Evolutionary conservation across 2,888 invertebrate genomes (phyloP).

Genomic region (Dynastes grantii): DNA sequence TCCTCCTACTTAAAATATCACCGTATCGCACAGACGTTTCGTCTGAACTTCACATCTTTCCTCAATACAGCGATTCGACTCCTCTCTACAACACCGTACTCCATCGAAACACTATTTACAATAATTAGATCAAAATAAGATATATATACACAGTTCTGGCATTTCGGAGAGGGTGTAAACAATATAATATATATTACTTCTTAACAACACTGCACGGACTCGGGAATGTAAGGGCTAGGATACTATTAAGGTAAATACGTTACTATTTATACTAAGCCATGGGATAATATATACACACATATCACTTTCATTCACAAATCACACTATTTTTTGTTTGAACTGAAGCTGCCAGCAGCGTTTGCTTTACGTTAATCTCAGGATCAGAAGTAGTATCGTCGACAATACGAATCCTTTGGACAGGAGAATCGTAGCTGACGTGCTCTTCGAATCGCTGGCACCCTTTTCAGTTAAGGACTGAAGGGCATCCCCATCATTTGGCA

Average conservation of each 20-base stretch:
- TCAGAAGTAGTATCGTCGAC: slow-evolving; percentile 53
- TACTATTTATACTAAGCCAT: slow-evolving; percentile 55
- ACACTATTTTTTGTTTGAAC: slow-evolving; percentile 52
- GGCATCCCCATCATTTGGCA: slow-evolving; percentile 67
- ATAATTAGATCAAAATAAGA: slow-evolving; percentile 37
- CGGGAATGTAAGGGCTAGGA: slow-evolving; percentile 50
- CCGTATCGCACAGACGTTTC: slow-evolving; percentile 52
- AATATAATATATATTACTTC: slow-evolving; percentile 37
- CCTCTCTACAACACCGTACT: slow-evolving; percentile 6
- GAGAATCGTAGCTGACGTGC: slow-evolving; percentile 43
- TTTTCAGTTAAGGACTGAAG: slow-evolving; percentile 68
- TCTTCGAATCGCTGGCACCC: slow-evolving; percentile 54
- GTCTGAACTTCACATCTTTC: background rate
- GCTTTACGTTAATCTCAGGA: slow-evolving; percentile 58
- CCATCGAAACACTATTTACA: slow-evolving; percentile 57
- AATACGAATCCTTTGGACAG: slow-evolving; percentile 35
- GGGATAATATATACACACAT: slow-evolving; percentile 58
- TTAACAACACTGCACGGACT: slow-evolving; percentile 51
- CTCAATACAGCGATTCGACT: slow-evolving; percentile 3
- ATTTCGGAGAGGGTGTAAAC: slow-evolving; percentile 50
- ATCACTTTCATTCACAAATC: slow-evolving; percentile 54
- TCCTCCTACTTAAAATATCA: slow-evolving; percentile 58
- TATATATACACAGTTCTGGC: slow-evolving; percentile 60
- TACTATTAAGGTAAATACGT: slow-evolving; percentile 29
- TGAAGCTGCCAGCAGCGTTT: slow-evolving; percentile 57